A percentile compares a stretch with the other conserved stretches of the same genome.
Conservation (phyloP, 2,888 invertebrate genomes). For the Blomia tropicalis region DNA sequence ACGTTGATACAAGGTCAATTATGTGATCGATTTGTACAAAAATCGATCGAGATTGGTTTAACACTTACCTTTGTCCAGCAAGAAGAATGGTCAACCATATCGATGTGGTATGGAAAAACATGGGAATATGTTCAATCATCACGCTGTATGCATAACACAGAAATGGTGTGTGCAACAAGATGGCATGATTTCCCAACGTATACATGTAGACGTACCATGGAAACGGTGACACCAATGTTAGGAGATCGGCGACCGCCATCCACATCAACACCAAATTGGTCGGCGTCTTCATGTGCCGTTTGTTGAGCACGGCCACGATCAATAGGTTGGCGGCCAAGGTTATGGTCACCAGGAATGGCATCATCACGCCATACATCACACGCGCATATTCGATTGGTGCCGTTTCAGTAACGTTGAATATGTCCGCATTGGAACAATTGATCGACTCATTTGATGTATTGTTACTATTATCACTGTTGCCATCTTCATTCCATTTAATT, state of each 20-base stretch:
- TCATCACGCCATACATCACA: conserved; percentile 58
- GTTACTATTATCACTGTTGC: too few relatives aligned
- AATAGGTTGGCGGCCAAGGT: conserved; percentile 76
- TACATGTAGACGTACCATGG: conserved; percentile 85
- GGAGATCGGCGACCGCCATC: conserved; percentile 86
- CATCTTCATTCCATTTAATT: not conserved
- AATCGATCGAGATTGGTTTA: too few relatives aligned
- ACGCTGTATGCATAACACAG: conserved; percentile 58
- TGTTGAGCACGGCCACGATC: conserved; percentile 75
- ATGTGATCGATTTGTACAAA: too few relatives aligned
- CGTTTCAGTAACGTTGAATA: conserved; percentile 28
- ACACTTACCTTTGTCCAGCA: conserved; percentile 66
- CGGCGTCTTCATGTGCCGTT: conserved; percentile 75
- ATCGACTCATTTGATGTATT: too few relatives aligned
- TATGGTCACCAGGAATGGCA: conserved; percentile 68
- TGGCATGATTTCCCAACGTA: conserved; percentile 65
- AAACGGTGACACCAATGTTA: conserved; percentile 72
- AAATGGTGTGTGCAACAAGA: conserved; percentile 54
- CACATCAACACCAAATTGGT: conserved; percentile 77
- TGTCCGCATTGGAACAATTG: not conserved
- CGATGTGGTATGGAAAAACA: conserved; percentile 79
- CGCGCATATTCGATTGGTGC: conserved; percentile 48
- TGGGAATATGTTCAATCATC: conserved; percentile 47
- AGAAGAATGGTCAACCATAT: conserved; percentile 81
- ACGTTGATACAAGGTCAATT: not conserved